Base-by-base conservation (phyloP, 2,888 invertebrate genomes). In the Drosophila vallismaia region DNA sequence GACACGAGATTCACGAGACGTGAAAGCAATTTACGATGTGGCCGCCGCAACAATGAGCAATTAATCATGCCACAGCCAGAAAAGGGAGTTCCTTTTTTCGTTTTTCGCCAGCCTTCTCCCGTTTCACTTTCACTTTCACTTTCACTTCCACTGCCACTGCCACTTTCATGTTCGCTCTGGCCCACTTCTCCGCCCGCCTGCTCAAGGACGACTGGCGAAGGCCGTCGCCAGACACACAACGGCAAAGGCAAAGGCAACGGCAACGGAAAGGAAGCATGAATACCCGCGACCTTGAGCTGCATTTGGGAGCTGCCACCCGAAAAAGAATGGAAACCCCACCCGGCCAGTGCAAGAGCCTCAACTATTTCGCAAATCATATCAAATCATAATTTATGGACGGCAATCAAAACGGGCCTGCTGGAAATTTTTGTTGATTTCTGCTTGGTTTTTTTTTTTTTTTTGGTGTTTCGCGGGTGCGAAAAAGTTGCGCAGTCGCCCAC, bases 401-500 rank as follows among this genome's bases (percentile, higher is more conserved):
- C 72, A 59, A 70, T 70, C 59, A 70, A 45, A 68, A 29, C 36
- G 48, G 36, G 53, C 31, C 48, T 7, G 40, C 44, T 48, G 12
- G 40, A 42, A 42, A 19, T 42, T 42, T 42, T 19, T 48, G 50
- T 10, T 19, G 19, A 50, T 31, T 33, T 36, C 31, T 45, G 24
- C 4, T 4, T 19, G 4, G 3, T 7, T n/a, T 8, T n/a, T 45
- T 48, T 9, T 26, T 10, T 26, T 28, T 14, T 45, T 45, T 33
- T 53, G n/a, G 31, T 52, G 53, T 19, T 59, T 36, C 49, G 40
- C 33, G 31, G 71, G 66, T 71, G 51, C 42, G 57, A 71, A 69
- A 69, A 70, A 62, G 70, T 70, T 71, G 71, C 79, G 69, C 82
- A 81, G 70, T 86, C 88, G 77, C 83, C 89, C 88, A 89, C 88